Base-by-base conservation (phyloP, 1,140 invertebrate species). In the Magallana angulata region DNA sequence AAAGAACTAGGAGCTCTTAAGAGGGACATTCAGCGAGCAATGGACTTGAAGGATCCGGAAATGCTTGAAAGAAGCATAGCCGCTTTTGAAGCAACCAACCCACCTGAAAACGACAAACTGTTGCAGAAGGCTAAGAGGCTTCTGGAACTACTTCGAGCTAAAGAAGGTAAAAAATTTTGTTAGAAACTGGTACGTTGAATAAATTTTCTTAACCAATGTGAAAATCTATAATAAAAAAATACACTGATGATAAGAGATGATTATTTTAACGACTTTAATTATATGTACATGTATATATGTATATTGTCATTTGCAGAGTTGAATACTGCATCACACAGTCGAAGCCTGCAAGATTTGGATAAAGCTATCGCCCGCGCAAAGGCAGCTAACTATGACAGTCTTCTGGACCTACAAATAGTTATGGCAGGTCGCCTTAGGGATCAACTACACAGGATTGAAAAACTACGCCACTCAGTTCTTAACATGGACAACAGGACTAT, bases 401-500 rank as follows among this genome's bases (percentile, higher is more conserved):
- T 91, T 68, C 89, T 94, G 57, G 92, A 93, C 83, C 89, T 93
- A 16, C 91, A 92, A 85, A 92, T 94, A 12, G 92, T 91, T 7
- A 85, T 93, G 83, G 93, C 92, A 14, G 64, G 86, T 6, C 89
- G 91, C 57, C 90, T 94, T 6, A 85, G 86, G 60, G 93, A 94
- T 57, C 93, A 93, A 82, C 88, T 94, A 56, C 89, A 89, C 6
- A 90, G 90, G n/a, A 93, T 94, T 14, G 93, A 93, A 84, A 93
- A 92, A 88, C 90, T 94, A 24, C 88, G 92, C 7, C 92, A 93
- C 86, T 90, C 91, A 1, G 92, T 94, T 7, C 88, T 93, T 9
- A 91, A 91, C 85, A 90, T 94, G 89, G 92, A 94, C 80, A 90
- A 89, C 64, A 93, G 92, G 84, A 92, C 92, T 0, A 91, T 93